Conservation (phyloP, 2,797 vertebrate genomes). For the Taenioides sp. region DNA sequence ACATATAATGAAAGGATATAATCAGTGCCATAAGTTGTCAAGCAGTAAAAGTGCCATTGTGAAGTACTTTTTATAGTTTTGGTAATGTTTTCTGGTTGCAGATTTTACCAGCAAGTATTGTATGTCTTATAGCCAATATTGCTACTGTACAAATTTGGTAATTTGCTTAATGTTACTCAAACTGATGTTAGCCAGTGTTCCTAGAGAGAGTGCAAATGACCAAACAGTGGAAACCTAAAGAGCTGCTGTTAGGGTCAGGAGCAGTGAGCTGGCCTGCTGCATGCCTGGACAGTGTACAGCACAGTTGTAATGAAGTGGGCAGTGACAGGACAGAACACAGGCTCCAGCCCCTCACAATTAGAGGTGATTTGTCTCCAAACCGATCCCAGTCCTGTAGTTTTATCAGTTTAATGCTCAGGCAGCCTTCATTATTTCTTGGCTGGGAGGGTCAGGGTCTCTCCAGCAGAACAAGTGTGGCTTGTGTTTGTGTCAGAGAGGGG, state of each 20-base stretch:
- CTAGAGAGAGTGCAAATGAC: slow-evolving; percentile 1
- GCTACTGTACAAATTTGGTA: not conserved
- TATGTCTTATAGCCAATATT: not conserved
- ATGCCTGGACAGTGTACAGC: slow-evolving; percentile 74
- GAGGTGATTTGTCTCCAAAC: slow-evolving; percentile 75
- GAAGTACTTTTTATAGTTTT: too few species aligned
- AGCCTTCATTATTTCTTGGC: slow-evolving; percentile 77
- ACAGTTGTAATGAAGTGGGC: slow-evolving; percentile 54
- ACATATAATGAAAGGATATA: not conserved
- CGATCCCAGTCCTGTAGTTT: slow-evolving; percentile 71
- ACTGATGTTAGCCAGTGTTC: not conserved
- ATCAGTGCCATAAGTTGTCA: not conserved
- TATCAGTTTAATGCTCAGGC: slow-evolving; percentile 79
- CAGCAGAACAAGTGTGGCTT: slow-evolving; percentile 82
- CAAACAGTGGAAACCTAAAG: slow-evolving; percentile 6
- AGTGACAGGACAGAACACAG: slow-evolving; percentile 65
- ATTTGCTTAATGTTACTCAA: not conserved
- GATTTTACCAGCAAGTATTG: not conserved
- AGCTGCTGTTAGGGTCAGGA: slow-evolving; percentile 55
- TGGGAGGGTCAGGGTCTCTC: slow-evolving; percentile 78
- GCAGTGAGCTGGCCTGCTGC: slow-evolving; percentile 51
- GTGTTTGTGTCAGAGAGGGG: slow-evolving; percentile 77
- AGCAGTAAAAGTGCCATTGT: too few species aligned
- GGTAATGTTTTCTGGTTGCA: too few species aligned
- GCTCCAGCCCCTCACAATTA: slow-evolving; percentile 69